A percentile compares a stretch with the other conserved stretches of the same genome.
These are phyloP conservation scores for Cacajao melanocephalus DNA, from an alignment of 2,797 vertebrate species.

Conservation along the genomic window DNA sequence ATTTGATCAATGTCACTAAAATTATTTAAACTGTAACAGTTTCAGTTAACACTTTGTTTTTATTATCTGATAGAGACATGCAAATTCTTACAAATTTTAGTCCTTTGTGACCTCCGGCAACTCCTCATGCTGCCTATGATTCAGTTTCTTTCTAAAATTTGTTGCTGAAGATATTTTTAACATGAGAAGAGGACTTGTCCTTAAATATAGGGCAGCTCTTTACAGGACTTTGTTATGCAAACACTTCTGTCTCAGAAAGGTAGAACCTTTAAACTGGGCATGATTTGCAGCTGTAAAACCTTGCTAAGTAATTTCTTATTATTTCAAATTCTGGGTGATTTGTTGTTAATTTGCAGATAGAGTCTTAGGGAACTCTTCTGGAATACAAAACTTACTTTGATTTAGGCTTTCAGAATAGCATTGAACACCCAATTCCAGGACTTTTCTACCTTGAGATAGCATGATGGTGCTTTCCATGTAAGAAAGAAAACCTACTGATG, in stretches of 20 bases:
- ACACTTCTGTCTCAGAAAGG: not conserved
- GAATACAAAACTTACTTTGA: not conserved
- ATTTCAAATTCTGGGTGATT: not conserved
- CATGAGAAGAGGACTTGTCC: not conserved
- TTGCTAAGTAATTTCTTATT: not conserved
- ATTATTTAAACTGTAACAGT: not conserved
- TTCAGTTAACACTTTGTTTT: not conserved
- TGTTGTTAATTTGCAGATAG: not conserved
- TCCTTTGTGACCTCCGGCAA: not conserved
- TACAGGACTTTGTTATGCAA: not conserved
- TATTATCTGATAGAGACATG: not conserved
- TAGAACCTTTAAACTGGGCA: not conserved
- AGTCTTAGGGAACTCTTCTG: not conserved
- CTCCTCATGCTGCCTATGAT: not conserved
- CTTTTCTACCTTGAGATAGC: not conserved
- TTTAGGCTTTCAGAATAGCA: not conserved
- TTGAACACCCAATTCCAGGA: not conserved
- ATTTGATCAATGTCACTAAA: slow-evolving; percentile 39
- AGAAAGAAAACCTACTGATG: not conserved
- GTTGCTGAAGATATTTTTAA: not conserved
- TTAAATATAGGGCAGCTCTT: not conserved
- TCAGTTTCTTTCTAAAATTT: not conserved
- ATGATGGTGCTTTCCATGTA: not conserved
- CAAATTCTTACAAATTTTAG: slow-evolving; percentile 21
- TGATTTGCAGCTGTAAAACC: not conserved